Percentiles rank a stretch among this genome's conserved stretches.
Evolutionary conservation across 2,113 vertebrate species (phyloP).

Genomic region (Prochilodus magdalenae): DNA sequence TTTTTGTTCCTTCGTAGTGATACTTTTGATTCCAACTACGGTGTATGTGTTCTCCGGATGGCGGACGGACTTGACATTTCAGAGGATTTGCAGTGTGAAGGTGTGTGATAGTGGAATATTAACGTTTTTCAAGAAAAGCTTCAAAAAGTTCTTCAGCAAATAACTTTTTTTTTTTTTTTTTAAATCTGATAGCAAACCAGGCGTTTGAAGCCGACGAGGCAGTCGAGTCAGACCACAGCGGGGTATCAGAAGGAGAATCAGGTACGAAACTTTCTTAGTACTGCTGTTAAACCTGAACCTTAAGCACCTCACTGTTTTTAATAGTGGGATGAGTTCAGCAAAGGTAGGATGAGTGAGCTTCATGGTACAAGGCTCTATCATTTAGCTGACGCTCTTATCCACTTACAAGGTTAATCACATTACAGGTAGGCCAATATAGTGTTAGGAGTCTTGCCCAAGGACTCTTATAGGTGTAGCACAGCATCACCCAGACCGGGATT

Average conservation of each 20-base stretch:
- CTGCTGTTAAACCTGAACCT: too few relatives aligned
- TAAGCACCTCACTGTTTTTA: background rate
- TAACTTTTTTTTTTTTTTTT: background rate
- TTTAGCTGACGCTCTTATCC: too few relatives aligned
- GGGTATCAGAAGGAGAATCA: conserved; percentile 46
- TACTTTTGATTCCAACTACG: conserved; percentile 75
- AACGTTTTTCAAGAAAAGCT: background rate
- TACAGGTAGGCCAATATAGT: too few relatives aligned
- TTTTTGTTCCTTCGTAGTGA: conserved; percentile 70
- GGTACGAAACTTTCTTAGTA: conserved; percentile 48
- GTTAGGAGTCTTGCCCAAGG: too few relatives aligned
- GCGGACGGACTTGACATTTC: conserved; percentile 71
- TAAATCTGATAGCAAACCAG: conserved; percentile 64
- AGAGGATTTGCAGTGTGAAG: conserved; percentile 67
- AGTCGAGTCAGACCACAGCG: conserved; percentile 46
- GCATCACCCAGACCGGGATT: too few relatives aligned
- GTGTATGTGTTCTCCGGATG: conserved; percentile 76
- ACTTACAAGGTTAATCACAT: too few relatives aligned
- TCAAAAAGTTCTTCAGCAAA: background rate
- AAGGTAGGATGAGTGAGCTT: too few relatives aligned
- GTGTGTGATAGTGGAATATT: conserved; percentile 49
- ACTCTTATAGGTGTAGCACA: too few relatives aligned
- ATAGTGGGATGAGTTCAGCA: too few relatives aligned
- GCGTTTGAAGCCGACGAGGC: conserved; percentile 66
- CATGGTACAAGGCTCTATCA: too few relatives aligned